Conservation (phyloP, 2,113 vertebrate species). For the Crocuta crocuta region DNA sequence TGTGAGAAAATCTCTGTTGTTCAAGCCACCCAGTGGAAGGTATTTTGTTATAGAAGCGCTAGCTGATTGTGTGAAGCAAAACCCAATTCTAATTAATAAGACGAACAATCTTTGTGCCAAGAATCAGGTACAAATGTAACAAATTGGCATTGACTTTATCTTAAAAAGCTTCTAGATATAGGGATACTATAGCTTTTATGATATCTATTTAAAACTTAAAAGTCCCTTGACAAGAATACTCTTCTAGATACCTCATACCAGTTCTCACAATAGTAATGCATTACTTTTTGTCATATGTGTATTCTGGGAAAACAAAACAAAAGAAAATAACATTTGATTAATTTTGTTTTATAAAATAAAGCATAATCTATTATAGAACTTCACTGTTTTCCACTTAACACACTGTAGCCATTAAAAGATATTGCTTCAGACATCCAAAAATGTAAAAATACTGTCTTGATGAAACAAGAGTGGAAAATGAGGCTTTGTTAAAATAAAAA, state of each 20-base stretch:
- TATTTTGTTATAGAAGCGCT: not conserved
- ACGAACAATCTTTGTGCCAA: not conserved
- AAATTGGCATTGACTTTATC: not conserved
- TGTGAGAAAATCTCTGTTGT: not conserved
- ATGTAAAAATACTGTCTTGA: not conserved
- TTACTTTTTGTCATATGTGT: not conserved
- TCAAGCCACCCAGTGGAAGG: accelerated
- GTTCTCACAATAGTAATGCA: not conserved
- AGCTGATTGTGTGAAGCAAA: not conserved
- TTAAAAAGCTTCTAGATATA: not conserved
- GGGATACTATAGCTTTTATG: not conserved
- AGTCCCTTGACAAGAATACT: not conserved
- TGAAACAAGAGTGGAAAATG: not conserved
- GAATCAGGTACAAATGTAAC: not conserved
- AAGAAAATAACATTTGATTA: not conserved
- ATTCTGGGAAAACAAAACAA: not conserved
- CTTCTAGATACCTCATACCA: not conserved
- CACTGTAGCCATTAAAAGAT: not conserved
- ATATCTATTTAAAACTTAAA: not conserved
- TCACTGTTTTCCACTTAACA: not conserved
- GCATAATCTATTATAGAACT: not conserved
- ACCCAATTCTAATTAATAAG: not conserved
- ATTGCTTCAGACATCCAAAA: not conserved
- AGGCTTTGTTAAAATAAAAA: not conserved
- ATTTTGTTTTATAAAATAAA: slow-evolving; percentile 9